Percentiles rank a stretch among this genome's conserved stretches.
Conservation (phyloP, 2,113 vertebrate species). For the Nematolebias whitei region DNA sequence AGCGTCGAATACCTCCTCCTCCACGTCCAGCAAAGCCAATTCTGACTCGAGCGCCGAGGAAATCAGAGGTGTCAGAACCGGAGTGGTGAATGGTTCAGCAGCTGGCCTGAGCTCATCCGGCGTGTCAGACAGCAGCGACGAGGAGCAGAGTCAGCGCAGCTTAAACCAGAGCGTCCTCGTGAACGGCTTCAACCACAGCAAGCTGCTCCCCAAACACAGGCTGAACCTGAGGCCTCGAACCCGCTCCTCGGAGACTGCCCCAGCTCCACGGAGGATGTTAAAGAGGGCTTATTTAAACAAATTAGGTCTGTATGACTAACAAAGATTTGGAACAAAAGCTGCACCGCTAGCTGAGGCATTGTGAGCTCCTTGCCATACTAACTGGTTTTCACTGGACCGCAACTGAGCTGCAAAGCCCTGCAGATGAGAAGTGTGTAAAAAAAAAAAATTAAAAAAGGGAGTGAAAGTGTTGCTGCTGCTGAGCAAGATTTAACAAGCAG, state of each 20-base stretch:
- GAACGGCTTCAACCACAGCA: background rate
- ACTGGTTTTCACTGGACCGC: background rate
- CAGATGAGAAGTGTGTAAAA: background rate
- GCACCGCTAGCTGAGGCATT: background rate
- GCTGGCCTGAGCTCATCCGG: background rate
- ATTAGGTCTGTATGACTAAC: constrained; percentile 29
- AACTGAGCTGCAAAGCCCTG: constrained; percentile 7
- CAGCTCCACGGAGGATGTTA: background rate
- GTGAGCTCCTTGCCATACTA: constrained; percentile 1
- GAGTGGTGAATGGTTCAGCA: background rate
- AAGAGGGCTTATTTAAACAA: background rate
- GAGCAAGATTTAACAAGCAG: constrained; percentile 4
- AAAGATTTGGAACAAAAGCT: background rate
- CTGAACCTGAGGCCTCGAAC: background rate
- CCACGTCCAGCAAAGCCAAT: constrained; percentile 10
- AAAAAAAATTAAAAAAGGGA: background rate
- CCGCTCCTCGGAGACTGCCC: background rate
- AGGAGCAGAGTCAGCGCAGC: background rate
- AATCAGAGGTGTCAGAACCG: background rate
- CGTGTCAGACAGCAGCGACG: constrained; percentile 42
- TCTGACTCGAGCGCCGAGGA: background rate
- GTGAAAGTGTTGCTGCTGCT: constrained; percentile 1
- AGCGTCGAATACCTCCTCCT: background rate
- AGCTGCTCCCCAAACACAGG: background rate
- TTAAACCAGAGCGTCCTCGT: background rate